Base-by-base conservation (phyloP, 2,797 vertebrate species). In the Tolypeutes matacus region DNA sequence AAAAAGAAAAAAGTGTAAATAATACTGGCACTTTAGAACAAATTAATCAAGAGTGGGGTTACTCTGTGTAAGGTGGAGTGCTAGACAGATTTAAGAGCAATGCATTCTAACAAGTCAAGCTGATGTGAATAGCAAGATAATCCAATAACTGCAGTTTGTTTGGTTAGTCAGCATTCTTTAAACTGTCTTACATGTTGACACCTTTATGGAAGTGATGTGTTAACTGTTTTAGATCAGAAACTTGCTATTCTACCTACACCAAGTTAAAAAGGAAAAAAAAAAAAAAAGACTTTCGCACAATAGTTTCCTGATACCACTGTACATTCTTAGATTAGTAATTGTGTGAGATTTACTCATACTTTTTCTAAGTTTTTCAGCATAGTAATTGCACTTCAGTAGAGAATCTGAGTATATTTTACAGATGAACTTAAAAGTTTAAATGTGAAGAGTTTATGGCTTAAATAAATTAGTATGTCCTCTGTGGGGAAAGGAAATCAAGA, bases 261-360 rank as follows among this genome's bases (percentile, higher is more conserved):
- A 46, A 46, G 11, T 46, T 46, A 46, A 46, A 46, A 46, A 46
- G 8, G 11, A 46, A 46, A 46, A 46, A 46, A n/a, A 46, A 46
- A 46, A 46, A 96, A 96, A 98, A 95, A 97, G 96, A 97, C 96
- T 97, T 98, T 97, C 96, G 98, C 97, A 97, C 96, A 98, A 97
- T 98, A 98, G 97, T 98, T 98, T 98, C 97, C 97, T 97, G 98
- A 96, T 98, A 98, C 97, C 96, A 95, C 98, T 98, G 97, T 98
- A 95, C 97, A 97, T 98, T 98, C 96, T 98, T 98, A 98, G 96
- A 97, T 97, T 97, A 98, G 97, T 97, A 97, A 96, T 98, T 98
- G 98, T 98, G 98, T 98, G 98, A 98, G 96, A 95, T 95, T 97
- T 97, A 97, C 97, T 98, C 97, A 98, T 97, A 97, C 94, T 98